Conservation (phyloP, 1,140 invertebrate genomes). For the Mycetomoellerius zeteki region DNA sequence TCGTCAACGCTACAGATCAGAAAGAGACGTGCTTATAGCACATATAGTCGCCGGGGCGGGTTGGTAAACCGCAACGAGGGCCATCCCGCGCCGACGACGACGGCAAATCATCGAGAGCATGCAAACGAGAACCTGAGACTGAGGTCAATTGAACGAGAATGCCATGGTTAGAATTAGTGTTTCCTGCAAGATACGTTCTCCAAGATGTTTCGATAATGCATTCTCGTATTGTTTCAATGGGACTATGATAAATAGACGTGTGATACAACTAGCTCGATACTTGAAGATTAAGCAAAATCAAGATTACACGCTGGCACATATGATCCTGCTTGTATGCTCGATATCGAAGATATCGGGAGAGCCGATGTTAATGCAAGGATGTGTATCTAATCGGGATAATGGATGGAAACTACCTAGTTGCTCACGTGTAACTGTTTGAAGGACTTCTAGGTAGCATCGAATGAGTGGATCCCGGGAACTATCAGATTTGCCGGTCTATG, state of each 20-base stretch:
- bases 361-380: constrained; percentile 16
- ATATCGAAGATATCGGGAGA: constrained; percentile 12
- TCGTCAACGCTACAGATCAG: constrained; percentile 83
- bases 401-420: constrained; percentile 18
- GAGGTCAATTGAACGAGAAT: constrained; percentile 25
- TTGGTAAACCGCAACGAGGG: constrained; percentile 61
- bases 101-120: constrained; percentile 56
- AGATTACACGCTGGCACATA: neutral
- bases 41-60: constrained; percentile 75
- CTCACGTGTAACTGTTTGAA: neutral
- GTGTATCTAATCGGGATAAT: constrained; percentile 35
- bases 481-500: neutral
- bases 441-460: neutral
- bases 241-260: neutral
- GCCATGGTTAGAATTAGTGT: constrained; percentile 2
- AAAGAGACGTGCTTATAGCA: constrained; percentile 86
- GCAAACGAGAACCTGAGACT: constrained; percentile 36
- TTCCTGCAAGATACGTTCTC: neutral
- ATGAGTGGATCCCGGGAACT: neutral
- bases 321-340: neutral
- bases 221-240: neutral
- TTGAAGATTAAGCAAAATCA: neutral
- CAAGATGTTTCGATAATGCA: neutral
- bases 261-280: neutral
- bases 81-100: constrained; percentile 67